Percentiles rank a stretch among this genome's conserved stretches.
phyloP scores from a whole-genome alignment of 2,113 vertebrate genomes.

The Oenanthe oenanthe region DNA sequence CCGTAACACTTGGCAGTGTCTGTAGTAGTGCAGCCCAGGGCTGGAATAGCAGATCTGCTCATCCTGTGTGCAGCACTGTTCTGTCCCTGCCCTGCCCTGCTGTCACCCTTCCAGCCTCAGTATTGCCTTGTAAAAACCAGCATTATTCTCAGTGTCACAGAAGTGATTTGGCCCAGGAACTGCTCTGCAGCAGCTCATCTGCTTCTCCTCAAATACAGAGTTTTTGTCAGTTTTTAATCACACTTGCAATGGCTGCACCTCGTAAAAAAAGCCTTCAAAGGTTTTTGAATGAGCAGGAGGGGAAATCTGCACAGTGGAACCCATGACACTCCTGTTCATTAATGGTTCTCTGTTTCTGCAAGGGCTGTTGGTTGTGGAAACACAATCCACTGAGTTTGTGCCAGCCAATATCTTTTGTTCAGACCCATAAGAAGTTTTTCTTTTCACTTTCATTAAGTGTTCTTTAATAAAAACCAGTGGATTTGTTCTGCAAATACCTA shows the following conservation, averaged over 20 bases:
- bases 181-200: neutral
- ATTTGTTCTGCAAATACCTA: neutral
- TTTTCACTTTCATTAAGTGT: neutral
- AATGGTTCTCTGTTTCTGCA: neutral
- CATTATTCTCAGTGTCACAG: rapidly evolving
- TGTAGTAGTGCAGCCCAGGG: neutral
- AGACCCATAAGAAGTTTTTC: neutral
- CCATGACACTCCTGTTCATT: neutral
- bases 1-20: neutral
- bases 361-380: neutral
- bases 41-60: neutral
- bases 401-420: neutral
- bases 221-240: neutral
- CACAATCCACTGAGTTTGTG: neutral
- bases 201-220: neutral
- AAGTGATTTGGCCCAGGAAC: rapidly evolving
- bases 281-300: neutral
- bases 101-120: neutral
- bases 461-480: neutral
- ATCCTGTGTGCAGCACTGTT: rapidly evolving
- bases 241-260: neutral
- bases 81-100: neutral
- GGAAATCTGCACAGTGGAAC: rapidly evolving
- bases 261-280: neutral
- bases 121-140: neutral